phyloP scores from a whole-genome alignment of 2,797 vertebrate genomes.

The Ceryle rudis region DNA sequence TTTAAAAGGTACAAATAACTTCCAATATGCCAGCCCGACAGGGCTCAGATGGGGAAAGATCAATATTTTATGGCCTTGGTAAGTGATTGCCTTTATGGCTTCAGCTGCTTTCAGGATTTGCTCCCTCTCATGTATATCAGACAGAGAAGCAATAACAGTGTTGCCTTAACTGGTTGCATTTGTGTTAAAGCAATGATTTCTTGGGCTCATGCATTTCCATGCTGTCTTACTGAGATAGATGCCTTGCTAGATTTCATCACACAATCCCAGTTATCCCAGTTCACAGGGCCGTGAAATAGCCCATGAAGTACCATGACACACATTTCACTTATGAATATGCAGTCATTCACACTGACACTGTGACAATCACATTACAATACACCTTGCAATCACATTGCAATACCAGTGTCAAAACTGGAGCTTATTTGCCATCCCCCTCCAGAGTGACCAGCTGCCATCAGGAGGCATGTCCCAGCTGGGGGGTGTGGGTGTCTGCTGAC shows the following conservation, averaged over 20 bases:
- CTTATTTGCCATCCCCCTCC: background rate
- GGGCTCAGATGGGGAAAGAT: conserved; percentile 12
- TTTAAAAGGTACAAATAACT: conserved; percentile 46
- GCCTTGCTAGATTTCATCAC: background rate
- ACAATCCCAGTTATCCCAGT: background rate
- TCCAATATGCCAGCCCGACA: background rate
- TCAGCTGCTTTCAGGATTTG: conserved; percentile 46
- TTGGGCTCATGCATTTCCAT: background rate
- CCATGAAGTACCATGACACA: background rate
- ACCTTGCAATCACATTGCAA: too few species aligned
- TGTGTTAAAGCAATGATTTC: conserved; percentile 6
- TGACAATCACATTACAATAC: background rate
- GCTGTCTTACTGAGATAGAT: background rate
- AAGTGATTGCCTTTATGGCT: conserved; percentile 27
- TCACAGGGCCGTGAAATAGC: background rate
- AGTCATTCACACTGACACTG: background rate
- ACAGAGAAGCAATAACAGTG: background rate
- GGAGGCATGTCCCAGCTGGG: background rate
- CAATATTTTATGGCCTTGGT: conserved; percentile 42
- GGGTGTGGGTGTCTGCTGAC: background rate
- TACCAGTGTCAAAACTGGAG: background rate
- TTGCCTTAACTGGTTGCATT: background rate
- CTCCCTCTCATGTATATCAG: conserved; percentile 13
- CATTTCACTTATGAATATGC: background rate
- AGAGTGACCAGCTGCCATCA: background rate